Base-by-base conservation (phyloP, 1,140 invertebrate genomes). In the Thereuonema tuberculata region DNA sequence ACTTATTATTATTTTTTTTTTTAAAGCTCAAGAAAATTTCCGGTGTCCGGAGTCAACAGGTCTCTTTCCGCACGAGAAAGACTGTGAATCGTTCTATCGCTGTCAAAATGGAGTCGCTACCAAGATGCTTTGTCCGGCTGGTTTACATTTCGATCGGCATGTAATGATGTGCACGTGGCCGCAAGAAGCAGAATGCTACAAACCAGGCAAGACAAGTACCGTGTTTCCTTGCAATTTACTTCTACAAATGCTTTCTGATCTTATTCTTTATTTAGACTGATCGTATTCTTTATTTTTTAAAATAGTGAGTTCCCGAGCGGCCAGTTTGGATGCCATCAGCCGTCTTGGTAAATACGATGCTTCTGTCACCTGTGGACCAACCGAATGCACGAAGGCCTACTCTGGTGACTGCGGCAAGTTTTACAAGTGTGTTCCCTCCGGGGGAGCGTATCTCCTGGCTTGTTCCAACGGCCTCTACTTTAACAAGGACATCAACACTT, bases 391-490 rank as follows among this genome's bases (percentile, higher is more conserved):
- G n/a, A n/a, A n/a, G n/a, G n/a, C n/a, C n/a, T n/a, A n/a, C n/a
- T n/a, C n/a, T n/a, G n/a, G n/a, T 3, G 59, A 63, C 20, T 63
- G 62, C 27, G 29, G 50, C 0, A 49, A 12, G 21, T 63, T 54
- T 43, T 37, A 24, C n/a, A 21, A 56, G 2, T 63, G 62, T 29
- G 17, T 56, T 1, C n/a, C n/a, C n/a, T 26, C 24, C 3, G 59
- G 52, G 2, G 21, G 12, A 9, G 43, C 25, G 1, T 54, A 56
- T 21, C 20, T 9, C 20, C 48, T 23, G 20, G 26, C 52, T 23
- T 63, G 62, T 15, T 53, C 48, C 20, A 20, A 37, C n/a, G 59
- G 59, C 3, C 27, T 63, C 1, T 23, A 50, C 20, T 63, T 63
- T 28, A 47, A 63, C 29, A 5, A 24, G 9, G 3, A 17, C 1